Conservation (phyloP, 2,797 vertebrate species). For the Carcharodon carcharias region DNA sequence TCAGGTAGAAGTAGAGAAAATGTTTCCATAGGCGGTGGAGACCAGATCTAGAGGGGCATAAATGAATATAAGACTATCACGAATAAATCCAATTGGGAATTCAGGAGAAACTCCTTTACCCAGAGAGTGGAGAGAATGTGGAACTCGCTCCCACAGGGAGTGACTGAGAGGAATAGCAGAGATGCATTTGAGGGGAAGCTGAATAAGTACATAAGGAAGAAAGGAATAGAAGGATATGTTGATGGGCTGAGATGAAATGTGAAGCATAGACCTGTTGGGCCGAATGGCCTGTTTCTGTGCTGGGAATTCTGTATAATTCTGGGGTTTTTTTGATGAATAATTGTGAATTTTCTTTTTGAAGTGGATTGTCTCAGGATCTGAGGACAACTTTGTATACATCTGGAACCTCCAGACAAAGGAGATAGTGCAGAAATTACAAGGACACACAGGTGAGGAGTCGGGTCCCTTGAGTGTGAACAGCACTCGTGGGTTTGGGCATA, state of each 20-base stretch:
- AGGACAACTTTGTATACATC: slow-evolving; percentile 97
- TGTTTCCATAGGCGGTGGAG: not conserved
- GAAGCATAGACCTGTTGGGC: not conserved
- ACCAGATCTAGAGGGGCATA: not conserved
- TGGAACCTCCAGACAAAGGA: slow-evolving; percentile 99
- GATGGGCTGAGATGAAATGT: not conserved
- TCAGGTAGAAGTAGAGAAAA: not conserved
- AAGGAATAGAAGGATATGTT: not conserved
- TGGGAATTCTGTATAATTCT: not conserved
- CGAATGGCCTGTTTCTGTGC: not conserved
- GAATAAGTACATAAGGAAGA: not conserved
- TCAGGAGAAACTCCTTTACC: not conserved
- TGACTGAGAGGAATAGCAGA: not conserved
- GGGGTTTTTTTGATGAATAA: not conserved
- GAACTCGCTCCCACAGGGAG: not conserved
- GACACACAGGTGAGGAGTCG: slow-evolving; percentile 79
- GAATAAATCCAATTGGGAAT: not conserved
- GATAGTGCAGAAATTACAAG: slow-evolving; percentile 97
- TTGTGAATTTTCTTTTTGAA: slow-evolving; percentile 45
- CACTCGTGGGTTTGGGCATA: no score
- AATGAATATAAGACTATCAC: not conserved
- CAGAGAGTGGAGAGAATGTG: not conserved
- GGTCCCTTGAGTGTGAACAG: not conserved
- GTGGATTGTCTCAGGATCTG: slow-evolving; percentile 98
- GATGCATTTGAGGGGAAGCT: not conserved